These are phyloP conservation scores for Notoglanidium macrostoma DNA, from an alignment of 2,797 vertebrate genomes.

Conservation along the genomic window DNA sequence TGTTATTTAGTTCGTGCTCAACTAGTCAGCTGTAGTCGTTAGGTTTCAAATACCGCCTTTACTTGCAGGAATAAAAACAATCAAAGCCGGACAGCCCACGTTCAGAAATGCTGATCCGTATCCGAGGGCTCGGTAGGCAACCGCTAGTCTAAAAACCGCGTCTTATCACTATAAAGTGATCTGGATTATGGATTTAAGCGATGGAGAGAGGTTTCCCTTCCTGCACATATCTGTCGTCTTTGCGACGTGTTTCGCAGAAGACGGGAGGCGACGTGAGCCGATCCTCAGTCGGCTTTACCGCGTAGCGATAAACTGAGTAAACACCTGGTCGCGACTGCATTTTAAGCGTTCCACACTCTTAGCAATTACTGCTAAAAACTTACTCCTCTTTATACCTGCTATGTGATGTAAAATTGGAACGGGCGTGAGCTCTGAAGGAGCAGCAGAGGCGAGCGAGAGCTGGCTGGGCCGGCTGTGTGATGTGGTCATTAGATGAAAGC, in stretches of 20 bases:
- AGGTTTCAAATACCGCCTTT: background rate
- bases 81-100: background rate
- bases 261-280: too few species aligned
- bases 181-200: too few species aligned
- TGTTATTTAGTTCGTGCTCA: too few species aligned
- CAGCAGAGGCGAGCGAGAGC: background rate
- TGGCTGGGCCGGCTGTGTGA: background rate
- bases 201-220: too few species aligned
- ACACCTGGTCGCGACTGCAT: background rate
- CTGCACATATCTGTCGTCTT: too few species aligned
- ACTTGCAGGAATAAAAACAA: background rate
- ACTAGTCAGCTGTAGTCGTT: too few species aligned
- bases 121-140: too few species aligned
- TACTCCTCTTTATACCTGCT: background rate
- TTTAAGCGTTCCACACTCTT: background rate
- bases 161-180: too few species aligned
- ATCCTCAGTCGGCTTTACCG: background rate
- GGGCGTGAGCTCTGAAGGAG: background rate
- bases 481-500: background rate
- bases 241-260: too few species aligned
- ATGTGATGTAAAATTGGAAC: too few species aligned
- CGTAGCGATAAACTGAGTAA: background rate
- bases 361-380: background rate
- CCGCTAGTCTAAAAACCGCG: too few species aligned
- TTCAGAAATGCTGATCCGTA: background rate